phyloP scores from a whole-genome alignment of 2,797 vertebrate species.

The Microctenopoma stevenorrisi region DNA sequence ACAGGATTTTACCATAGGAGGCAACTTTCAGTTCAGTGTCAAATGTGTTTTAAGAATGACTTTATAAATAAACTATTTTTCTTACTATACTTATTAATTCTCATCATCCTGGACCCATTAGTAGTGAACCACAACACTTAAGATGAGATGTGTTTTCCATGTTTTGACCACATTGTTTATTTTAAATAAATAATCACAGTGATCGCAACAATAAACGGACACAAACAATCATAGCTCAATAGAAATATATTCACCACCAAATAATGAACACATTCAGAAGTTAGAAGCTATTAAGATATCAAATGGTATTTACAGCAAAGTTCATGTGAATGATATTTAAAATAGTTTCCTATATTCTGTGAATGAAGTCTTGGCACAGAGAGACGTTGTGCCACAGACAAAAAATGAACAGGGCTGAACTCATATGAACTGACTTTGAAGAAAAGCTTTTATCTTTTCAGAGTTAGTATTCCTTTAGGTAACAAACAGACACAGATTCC shows the following conservation, averaged over 20 bases:
- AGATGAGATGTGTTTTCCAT: no score
- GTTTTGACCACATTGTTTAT: no score
- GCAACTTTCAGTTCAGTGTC: no score
- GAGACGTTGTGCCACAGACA: slow-evolving; percentile 30
- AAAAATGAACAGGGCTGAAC: slow-evolving; percentile 50
- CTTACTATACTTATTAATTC: no score
- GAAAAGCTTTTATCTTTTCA: slow-evolving; percentile 60
- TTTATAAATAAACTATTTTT: no score
- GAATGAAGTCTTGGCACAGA: slow-evolving; percentile 23
- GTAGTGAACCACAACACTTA: no score
- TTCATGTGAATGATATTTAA: slow-evolving; percentile 1
- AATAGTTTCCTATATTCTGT: neutral
- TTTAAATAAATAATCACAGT: no score
- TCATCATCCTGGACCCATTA: no score
- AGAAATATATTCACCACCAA: neutral
- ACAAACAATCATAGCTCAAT: neutral
- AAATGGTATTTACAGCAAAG: slow-evolving; percentile 5
- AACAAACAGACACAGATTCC: slow-evolving; percentile 53
- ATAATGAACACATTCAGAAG: slow-evolving; percentile 5
- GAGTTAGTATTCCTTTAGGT: slow-evolving; percentile 58
- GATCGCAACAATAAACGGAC: no score
- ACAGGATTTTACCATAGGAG: no score
- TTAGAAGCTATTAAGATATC: neutral
- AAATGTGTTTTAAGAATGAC: no score
- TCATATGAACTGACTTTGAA: slow-evolving; percentile 56